Conservation (phyloP, 2,888 invertebrate genomes). For the Gastrophysa polygoni region DNA sequence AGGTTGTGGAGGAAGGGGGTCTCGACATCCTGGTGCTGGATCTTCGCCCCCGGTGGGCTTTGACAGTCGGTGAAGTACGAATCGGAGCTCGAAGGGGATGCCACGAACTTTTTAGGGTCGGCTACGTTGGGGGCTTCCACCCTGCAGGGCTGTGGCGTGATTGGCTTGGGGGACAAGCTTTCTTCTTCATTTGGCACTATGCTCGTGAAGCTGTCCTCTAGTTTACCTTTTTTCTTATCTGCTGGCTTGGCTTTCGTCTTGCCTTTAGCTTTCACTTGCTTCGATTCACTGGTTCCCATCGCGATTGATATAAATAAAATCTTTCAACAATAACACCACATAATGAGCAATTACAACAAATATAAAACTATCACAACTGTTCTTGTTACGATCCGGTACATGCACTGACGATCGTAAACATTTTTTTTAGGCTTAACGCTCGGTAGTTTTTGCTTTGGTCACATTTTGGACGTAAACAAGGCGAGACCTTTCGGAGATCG, state of each 20-base stretch:
- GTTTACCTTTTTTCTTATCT: conserved; percentile 54
- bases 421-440: conserved; percentile 22
- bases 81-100: conserved; percentile 70
- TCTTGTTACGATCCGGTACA: neutral
- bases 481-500: neutral
- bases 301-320: neutral
- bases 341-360: neutral
- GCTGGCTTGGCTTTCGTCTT: conserved; percentile 64
- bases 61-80: conserved; percentile 79
- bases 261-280: conserved; percentile 61
- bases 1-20: conserved; percentile 48
- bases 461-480: conserved; percentile 1
- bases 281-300: conserved; percentile 30
- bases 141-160: too few relatives aligned
- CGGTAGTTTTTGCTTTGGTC: conserved; percentile 16
- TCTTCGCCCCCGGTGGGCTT: conserved; percentile 63
- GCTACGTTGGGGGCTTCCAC: conserved; percentile 35
- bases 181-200: conserved; percentile 44
- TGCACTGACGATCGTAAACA: neutral
- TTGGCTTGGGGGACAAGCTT: neutral
- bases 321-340: neutral
- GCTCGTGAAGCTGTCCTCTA: conserved; percentile 49
- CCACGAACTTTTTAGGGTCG: conserved; percentile 50
- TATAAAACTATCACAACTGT: conserved; percentile 1
- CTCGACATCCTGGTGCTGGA: conserved; percentile 61